Percentiles rank a stretch among this genome's conserved stretches.
Conservation (phyloP, 2,113 vertebrate genomes). For the Salvelinus sp. region DNA sequence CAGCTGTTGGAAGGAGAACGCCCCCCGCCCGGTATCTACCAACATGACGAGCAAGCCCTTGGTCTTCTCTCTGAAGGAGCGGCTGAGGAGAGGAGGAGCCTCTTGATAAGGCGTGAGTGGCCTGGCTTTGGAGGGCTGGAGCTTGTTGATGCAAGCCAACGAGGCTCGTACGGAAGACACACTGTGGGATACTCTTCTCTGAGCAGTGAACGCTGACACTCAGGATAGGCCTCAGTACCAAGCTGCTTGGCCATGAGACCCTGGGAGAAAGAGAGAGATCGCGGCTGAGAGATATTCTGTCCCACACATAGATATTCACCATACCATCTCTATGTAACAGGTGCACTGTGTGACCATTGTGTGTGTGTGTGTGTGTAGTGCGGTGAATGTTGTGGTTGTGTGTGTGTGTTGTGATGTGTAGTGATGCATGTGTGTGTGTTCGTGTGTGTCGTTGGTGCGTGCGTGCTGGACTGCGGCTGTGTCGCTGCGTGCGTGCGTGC, state of each 20-base stretch:
- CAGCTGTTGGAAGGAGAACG: conserved; percentile 35
- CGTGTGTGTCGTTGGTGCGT: too few relatives aligned
- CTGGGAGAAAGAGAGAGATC: conserved; percentile 60
- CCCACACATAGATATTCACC: not conserved
- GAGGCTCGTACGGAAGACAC: conserved; percentile 90
- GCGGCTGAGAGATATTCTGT: too few relatives aligned
- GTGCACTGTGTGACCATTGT: too few relatives aligned
- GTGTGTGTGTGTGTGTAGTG: too few relatives aligned
- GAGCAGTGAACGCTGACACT: conserved; percentile 93
- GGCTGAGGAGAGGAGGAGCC: conserved; percentile 89
- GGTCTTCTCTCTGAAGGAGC: conserved; percentile 93
- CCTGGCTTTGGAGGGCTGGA: too few relatives aligned
- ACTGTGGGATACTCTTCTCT: conserved; percentile 94
- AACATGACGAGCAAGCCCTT: conserved; percentile 96
- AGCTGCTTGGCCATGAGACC: conserved; percentile 88
- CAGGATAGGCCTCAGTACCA: conserved; percentile 88
- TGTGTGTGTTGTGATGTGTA: too few relatives aligned
- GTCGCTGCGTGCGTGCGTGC: too few relatives aligned
- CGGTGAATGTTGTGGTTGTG: too few relatives aligned
- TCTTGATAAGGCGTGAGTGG: conserved; percentile 84
- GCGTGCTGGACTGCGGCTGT: too few relatives aligned
- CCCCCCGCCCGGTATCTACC: conserved; percentile 20
- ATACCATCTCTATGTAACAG: not conserved
- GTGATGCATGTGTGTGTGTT: too few relatives aligned
- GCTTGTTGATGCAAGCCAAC: conserved; percentile 84